Evolutionary conservation across 2,888 invertebrate genomes (phyloP), one percentile per base, ranked within the genome.

Genomic region (Harpagoxenus sublaevis): DNA sequence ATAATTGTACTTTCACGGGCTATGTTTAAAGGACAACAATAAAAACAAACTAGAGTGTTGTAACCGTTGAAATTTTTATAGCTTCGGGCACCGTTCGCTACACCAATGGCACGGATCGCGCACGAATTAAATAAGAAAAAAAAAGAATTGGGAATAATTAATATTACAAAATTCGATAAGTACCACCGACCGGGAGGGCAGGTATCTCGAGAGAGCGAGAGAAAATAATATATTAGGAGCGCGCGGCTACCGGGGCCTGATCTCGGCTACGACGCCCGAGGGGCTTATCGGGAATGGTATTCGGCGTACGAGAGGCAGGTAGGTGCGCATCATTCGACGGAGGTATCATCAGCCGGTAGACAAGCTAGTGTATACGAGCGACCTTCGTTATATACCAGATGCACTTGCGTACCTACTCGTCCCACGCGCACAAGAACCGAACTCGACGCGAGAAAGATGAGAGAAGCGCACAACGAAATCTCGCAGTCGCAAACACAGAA

Each of bases 131-230:
- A 84, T 55, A 71, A 84, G 84, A 84, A 75, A 78, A 31, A 35
- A 23, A 23, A 23, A n/a, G n/a, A n/a, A 89, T 89, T 66, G 74
- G 53, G 66, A 88, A 78, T 79, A 87, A 89, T 89, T 87, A 87
- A 84, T 68, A 39, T 48, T 42, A 12, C 4, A 31, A 45, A 66
- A 71, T 83, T 81, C 48, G 86, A 71, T 66, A 68, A 83, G 66
- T 55, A 83, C 73, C 77, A 53, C 60, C 65, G 63, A 68, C 57
- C 51, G 51, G 73, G 83, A 79, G 23, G 71, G 63, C 79, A 68
- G 57, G 48, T 57, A 48, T 45, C n/a, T 63, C 55, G n/a, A 15
- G 23, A 60, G 79, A 57, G 35, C 57, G 82, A 45, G 66, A 71
- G 85, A 83, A 85, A 83, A 84, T 66, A 87, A 85, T 78, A 66